Base-by-base conservation (phyloP, 1,140 invertebrate genomes). In the Macrotrachela quadricornifera region DNA sequence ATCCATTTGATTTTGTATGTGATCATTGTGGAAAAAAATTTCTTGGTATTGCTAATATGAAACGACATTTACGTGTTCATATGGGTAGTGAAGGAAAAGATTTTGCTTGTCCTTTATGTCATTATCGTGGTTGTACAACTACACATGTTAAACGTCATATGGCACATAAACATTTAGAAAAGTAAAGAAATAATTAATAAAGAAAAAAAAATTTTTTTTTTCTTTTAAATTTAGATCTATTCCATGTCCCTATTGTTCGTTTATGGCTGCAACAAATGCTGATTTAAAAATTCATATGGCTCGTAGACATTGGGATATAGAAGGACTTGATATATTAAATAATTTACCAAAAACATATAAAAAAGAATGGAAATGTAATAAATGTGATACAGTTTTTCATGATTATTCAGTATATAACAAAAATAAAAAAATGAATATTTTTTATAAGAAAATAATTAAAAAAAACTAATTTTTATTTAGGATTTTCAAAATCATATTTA, bases 221-320 rank as follows among this genome's bases (percentile, higher is more conserved):
- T 30, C 8, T 30, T 30, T 30, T 30, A 30, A 30, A 30, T 30
- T 30, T 30, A 30, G 51, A n/a, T 53, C 51, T n/a, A 42, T 53
- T 16, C 51, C 51, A 0, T 53, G 51, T 47, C 51, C 51, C 16
- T 44, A 53, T 47, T 53, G 51, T 44, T 39, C 45, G 1, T 53
- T 53, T 13, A 53, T 53, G 51, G 51, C 44, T 1, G 51, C 51
- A 6, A 53, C 51, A 13, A 53, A 53, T 47, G 51, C 51, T n/a
- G 51, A 53, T 17, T 14, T 53, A 6, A 53, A 53, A 43, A 53
- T 53, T 45, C 51, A 53, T 46, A 53, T 53, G 51, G 51, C 51
- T 15, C 18, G 51, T 18, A 46, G 46, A 36, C 51, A 53, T 43
- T 48, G 46, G 17, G 51, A 53, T 42, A 13, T 53, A 15, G 46